Evolutionary conservation across 2,797 vertebrate species (phyloP), one percentile per base, ranked within the genome.

Genomic region (Nyctalus aviator): DNA sequence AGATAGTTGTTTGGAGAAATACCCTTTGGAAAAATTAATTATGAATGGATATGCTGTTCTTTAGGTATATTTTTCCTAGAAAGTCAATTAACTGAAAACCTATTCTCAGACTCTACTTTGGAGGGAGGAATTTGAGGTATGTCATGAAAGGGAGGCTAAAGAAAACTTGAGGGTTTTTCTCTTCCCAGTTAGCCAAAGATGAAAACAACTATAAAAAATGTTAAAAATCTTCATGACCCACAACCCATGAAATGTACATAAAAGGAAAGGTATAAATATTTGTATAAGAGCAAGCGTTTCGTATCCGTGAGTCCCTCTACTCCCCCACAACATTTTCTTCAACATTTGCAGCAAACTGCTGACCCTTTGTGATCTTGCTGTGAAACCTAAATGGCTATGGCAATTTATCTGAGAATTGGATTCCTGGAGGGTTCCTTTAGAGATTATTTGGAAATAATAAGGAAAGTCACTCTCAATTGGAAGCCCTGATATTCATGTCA

Each of bases 121-220:
- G 30, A 72, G 69, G 62, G 30, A 88, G 46, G 41, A 69, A 81
- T 95, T 89, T 79, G 83, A 89, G 46, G 27, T 71, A 71, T 88
- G n/a, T 81, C 46, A n/a, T 90, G 21, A 76, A 69, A 75, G 15
- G 2, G 15, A n/a, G 30, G 27, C 0, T 64, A 62, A 84, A 84
- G n/a, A 73, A 13, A 91, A 72, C 32, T 8, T 64, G 44, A 84
- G 35, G 20, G 6, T 13, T 69, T 93, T 94, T 64, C 27, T 8
- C 81, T 71, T 57, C 21, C 20, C 53, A 72, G 27, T 64, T 79
- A 84, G 21, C 6, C 35, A 87, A 90, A 90, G 35, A 37, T 84
- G 69, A 64, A 92, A 86, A 62, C 62, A 95, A 46, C 59, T 88
- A 72, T 30, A 53, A 71, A 50, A 90, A 50, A 32, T 69, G 32